A percentile compares a stretch with the other conserved stretches of the same genome.
Evolutionary conservation across 2,797 vertebrate species (phyloP).

Genomic region (Premnoplex brunnescens): DNA sequence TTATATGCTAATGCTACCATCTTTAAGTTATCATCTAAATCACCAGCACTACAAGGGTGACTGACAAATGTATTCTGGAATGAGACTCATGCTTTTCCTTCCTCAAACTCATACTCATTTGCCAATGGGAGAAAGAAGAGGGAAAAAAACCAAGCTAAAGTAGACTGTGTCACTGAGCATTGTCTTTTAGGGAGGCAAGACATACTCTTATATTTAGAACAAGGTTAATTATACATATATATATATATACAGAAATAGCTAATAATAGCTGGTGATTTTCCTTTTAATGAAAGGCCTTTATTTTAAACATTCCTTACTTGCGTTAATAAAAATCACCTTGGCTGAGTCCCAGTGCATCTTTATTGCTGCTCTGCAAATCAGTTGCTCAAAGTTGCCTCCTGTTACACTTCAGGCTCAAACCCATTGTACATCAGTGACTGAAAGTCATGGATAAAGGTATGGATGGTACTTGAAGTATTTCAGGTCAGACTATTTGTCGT

Average conservation of each 20-base stretch:
- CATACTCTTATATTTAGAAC: neutral
- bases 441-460: neutral
- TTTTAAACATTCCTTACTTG: neutral
- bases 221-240: neutral
- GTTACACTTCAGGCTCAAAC: neutral
- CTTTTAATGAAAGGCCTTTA: neutral
- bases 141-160: neutral
- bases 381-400: neutral
- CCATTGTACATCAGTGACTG: neutral
- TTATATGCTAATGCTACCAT: neutral
- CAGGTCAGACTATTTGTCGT: neutral
- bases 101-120: neutral
- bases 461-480: neutral
- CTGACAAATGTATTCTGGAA: slow-evolving; percentile 5
- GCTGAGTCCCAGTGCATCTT: neutral
- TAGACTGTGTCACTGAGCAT: neutral
- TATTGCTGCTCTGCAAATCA: neutral
- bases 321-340: neutral
- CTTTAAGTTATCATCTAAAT: slow-evolving; percentile 30
- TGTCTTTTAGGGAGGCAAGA: neutral
- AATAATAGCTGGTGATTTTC: neutral
- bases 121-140: neutral
- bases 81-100: neutral
- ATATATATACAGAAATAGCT: neutral
- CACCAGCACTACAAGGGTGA: neutral